Percentiles rank a stretch among this genome's conserved stretches.
These are phyloP conservation scores for Neoaliturus tenellus DNA, from an alignment of 2,888 invertebrate genomes.

Conservation along the genomic window DNA sequence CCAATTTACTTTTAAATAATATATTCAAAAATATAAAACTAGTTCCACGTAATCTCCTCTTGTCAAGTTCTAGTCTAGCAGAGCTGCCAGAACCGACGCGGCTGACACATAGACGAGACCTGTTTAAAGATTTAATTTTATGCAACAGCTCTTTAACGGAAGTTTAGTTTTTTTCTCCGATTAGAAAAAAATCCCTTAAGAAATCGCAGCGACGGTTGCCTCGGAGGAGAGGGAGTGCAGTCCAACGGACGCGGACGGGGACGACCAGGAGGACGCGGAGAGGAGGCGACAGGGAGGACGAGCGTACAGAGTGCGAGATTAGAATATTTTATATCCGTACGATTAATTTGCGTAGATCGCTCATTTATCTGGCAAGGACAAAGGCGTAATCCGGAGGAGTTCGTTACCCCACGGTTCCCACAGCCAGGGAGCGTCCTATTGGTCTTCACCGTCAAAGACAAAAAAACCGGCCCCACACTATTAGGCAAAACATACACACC, in stretches of 20 bases:
- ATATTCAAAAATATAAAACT: too few relatives aligned
- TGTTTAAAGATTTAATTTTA: neutral
- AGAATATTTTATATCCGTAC: constrained; percentile 50
- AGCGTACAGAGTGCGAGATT: constrained; percentile 36
- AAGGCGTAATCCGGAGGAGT: constrained; percentile 43
- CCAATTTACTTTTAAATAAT: too few relatives aligned
- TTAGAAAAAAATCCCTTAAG: neutral
- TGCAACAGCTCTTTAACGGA: constrained; percentile 25
- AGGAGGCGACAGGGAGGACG: neutral
- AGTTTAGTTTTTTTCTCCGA: constrained; percentile 1
- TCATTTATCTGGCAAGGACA: constrained; percentile 58
- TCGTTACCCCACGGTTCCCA: constrained; percentile 54
- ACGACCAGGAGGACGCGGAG: constrained; percentile 17
- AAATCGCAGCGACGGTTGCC: neutral
- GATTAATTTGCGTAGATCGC: constrained; percentile 55
- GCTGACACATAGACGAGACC: neutral
- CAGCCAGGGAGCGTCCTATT: constrained; percentile 47
- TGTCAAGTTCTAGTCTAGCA: neutral
- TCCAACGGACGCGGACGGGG: too few relatives aligned
- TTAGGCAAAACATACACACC: constrained; percentile 66
- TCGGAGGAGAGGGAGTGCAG: neutral
- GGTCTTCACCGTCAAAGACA: constrained; percentile 56
- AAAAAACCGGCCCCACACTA: constrained; percentile 62
- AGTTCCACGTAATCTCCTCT: neutral
- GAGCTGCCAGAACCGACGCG: neutral